These are phyloP conservation scores for Hydrocynus forskahlii DNA, from an alignment of 2,797 vertebrate genomes.

Conservation along the genomic window DNA sequence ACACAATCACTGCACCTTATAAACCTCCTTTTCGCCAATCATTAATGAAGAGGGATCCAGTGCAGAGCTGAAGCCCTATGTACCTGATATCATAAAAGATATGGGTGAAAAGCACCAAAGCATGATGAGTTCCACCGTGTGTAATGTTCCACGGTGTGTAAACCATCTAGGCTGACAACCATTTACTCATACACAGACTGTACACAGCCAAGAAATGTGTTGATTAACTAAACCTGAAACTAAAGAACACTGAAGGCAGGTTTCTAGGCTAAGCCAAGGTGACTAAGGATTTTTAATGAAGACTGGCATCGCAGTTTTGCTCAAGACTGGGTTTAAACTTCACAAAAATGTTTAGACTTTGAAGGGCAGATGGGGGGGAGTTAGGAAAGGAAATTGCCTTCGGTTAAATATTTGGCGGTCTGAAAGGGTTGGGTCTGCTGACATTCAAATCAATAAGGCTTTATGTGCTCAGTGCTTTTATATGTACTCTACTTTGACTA, in stretches of 20 bases:
- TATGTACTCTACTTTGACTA: background rate
- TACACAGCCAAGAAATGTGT: background rate
- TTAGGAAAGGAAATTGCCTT: background rate
- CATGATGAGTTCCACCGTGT: background rate
- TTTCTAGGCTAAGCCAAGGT: background rate
- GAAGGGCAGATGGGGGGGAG: background rate
- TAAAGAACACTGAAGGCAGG: background rate
- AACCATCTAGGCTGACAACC: background rate
- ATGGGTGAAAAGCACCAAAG: conserved; percentile 13
- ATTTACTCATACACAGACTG: background rate
- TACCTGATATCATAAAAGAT: conserved; percentile 11
- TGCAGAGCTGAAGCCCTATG: no score
- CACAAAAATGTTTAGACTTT: background rate
- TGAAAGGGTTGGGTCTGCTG: background rate
- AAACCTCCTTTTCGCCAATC: conserved; percentile 24
- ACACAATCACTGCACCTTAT: conserved; percentile 7
- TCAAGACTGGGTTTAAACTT: background rate
- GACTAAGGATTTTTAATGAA: background rate
- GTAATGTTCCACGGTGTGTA: background rate
- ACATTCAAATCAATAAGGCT: background rate
- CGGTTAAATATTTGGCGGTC: background rate
- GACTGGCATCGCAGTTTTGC: background rate
- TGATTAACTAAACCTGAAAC: background rate
- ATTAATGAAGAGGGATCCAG: conserved; percentile 26
- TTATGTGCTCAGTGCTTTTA: background rate